phyloP scores from a whole-genome alignment of 2,888 invertebrate genomes.

The Colostygia pectinataria region DNA sequence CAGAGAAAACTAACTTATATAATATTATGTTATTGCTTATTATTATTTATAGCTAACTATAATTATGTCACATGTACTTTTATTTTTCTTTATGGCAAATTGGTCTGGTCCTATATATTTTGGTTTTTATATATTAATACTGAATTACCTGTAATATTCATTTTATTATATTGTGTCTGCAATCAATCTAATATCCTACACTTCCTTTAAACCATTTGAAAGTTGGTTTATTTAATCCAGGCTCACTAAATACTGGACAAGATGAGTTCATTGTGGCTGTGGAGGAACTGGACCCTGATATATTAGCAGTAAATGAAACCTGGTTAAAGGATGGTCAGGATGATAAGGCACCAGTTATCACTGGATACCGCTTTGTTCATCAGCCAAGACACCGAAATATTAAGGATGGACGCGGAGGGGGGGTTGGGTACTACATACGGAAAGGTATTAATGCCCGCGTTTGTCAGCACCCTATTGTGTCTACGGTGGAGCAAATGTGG shows the following conservation, averaged over 20 bases:
- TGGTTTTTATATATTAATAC: no score
- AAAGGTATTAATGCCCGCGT: not conserved
- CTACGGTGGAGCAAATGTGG: not conserved
- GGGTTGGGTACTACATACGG: slow-evolving; percentile 3
- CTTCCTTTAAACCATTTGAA: not conserved
- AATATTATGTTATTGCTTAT: no score
- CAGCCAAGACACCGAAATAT: not conserved
- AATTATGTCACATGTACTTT: no score
- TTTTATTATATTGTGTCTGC: no score
- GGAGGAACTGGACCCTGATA: not conserved
- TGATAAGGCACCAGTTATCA: not conserved
- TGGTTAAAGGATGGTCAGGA: not conserved
- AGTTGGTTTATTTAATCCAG: not conserved
- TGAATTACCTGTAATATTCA: no score
- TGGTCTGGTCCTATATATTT: no score
- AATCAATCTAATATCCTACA: no score
- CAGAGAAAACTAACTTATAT: no score
- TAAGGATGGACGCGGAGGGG: not conserved
- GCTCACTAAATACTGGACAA: not conserved
- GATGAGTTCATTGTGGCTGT: not conserved
- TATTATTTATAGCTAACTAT: no score
- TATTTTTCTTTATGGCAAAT: no score
- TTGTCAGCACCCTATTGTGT: not conserved
- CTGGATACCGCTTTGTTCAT: not conserved
- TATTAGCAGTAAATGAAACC: slow-evolving; percentile 1